These are phyloP conservation scores for Cantharis rustica DNA, from an alignment of 2,888 invertebrate genomes.

Conservation along the genomic window DNA sequence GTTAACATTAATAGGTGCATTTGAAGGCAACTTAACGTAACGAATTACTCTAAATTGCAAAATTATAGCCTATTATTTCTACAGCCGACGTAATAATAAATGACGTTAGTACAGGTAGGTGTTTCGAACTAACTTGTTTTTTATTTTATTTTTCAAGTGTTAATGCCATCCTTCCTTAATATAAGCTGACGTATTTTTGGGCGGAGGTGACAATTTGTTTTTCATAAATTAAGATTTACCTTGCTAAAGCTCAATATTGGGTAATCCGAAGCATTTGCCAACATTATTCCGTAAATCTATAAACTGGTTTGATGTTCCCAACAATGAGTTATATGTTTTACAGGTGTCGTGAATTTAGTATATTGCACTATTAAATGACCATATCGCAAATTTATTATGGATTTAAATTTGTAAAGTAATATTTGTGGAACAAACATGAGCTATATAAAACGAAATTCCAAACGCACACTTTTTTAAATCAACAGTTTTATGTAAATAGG, in stretches of 20 bases:
- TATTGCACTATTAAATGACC: background rate
- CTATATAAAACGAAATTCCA: background rate
- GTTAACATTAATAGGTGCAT: conserved; percentile 19
- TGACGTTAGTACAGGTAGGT: conserved; percentile 23
- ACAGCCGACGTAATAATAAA: conserved; percentile 29
- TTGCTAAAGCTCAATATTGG: background rate
- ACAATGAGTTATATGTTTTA: background rate
- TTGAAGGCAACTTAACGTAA: conserved; percentile 22
- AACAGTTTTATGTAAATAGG: background rate
- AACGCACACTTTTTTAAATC: background rate
- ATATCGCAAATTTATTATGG: background rate
- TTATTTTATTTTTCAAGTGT: background rate
- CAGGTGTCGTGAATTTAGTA: background rate
- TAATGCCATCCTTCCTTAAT: background rate
- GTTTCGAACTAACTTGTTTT: conserved; percentile 5
- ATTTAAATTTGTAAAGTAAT: background rate
- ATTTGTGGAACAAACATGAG: background rate
- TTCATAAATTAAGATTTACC: background rate
- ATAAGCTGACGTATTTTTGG: background rate
- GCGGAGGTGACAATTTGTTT: background rate
- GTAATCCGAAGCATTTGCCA: background rate
- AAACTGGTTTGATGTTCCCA: background rate
- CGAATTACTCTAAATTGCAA: conserved; percentile 31
- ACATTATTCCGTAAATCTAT: background rate
- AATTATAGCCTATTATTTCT: conserved; percentile 29